Base-by-base conservation (phyloP, 2,113 vertebrate genomes). In the Ophthalmolycus amberensis region DNA sequence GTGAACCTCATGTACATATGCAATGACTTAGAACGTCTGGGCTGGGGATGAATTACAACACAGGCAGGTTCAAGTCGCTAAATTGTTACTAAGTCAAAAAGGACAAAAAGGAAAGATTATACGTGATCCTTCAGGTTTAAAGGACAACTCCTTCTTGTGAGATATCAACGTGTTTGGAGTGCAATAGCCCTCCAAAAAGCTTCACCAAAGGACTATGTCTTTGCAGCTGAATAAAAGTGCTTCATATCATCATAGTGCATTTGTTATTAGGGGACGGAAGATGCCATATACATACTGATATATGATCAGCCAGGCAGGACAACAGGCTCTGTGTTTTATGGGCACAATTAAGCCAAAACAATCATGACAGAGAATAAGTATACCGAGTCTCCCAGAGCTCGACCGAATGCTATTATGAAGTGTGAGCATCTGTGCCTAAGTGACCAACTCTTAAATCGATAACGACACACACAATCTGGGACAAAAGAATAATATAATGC, bases 391-490 rank as follows among this genome's bases (percentile, higher is more conserved):
- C 68, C 77, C 75, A 77, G 77, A 74, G 59, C 71, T 63, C 44
- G 22, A 48, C 76, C 9, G 9, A 83, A 75, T 48, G 18, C 60
- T 75, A 25, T 77, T 86, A 79, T 75, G 38, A 82, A 90, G 80
- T 56, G 56, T 50, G 50, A 80, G 71, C 34, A 85, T 76, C 82
- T 37, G 78, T 66, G 80, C 82, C 80, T 29, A 85, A 89, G 80
- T 84, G 77, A 79, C 82, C 67, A 42, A 58, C 59, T 84, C 82
- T 77, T 72, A 74, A 89, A 92, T 85, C 81, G 27, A 90, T 88
- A 90, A 83, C 87, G 84, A 85, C 71, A 52, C 71, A 71, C 12
- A 60, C 79, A 78, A 62, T 84, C 44, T 79, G 59, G 71, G 62
- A 84, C 64, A 58, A 82, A 88, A 90, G 60, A 86, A 16, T 1